These are phyloP conservation scores for Arrhopalites spinosus DNA, from an alignment of 2,888 invertebrate species.

Conservation along the genomic window DNA sequence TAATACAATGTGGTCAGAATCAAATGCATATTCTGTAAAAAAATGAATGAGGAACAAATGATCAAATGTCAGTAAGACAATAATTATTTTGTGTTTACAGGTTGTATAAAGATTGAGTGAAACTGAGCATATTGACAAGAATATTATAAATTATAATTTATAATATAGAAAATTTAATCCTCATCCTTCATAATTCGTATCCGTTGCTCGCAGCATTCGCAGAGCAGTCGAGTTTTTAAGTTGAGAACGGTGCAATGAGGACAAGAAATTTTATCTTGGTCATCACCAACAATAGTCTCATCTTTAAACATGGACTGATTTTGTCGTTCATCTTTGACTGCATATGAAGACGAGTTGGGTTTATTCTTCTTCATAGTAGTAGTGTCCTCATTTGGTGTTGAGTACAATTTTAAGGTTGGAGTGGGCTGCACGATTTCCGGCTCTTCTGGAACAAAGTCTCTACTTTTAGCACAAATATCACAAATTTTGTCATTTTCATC, in stretches of 20 bases:
- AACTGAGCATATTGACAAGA: no score
- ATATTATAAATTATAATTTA: no score
- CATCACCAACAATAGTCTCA: background rate
- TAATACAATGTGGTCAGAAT: no score
- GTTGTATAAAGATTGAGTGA: no score
- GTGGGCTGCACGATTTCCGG: no score
- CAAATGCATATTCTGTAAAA: no score
- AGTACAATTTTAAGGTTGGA: background rate
- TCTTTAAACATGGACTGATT: background rate
- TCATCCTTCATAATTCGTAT: no score
- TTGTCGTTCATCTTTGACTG: background rate
- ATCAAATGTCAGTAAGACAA: no score
- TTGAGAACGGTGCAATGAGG: conserved; percentile 23
- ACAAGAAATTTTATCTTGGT: conserved; percentile 6
- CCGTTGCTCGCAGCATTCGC: conserved; percentile 18
- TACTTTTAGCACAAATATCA: conserved; percentile 33
- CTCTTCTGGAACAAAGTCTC: conserved; percentile 25
- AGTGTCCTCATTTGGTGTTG: background rate
- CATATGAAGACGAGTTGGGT: background rate
- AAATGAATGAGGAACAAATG: no score
- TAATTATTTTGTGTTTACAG: no score
- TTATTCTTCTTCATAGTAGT: background rate
- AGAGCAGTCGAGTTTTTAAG: background rate
- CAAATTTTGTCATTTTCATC: conserved; percentile 24
- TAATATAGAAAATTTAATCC: no score